phyloP scores from a whole-genome alignment of 2,113 vertebrate genomes.

The Galeopterus variegatus region DNA sequence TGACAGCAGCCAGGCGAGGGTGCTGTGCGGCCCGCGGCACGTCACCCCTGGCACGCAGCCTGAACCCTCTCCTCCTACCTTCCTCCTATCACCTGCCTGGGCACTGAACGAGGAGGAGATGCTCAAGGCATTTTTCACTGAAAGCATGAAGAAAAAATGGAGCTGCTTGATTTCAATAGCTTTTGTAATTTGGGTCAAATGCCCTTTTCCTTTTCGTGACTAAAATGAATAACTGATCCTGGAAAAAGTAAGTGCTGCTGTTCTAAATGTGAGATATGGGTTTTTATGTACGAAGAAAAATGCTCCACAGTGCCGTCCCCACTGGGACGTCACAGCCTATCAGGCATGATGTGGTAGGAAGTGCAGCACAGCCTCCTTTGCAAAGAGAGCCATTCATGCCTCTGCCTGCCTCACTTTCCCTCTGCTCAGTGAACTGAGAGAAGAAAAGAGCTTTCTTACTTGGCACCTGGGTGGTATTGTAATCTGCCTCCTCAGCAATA shows the following conservation, averaged over 20 bases:
- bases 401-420: not conserved
- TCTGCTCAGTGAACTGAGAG: accelerated
- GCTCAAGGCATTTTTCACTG: accelerated
- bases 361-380: accelerated
- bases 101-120: accelerated
- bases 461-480: too few species aligned
- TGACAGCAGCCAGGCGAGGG: not conserved
- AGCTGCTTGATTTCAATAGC: not conserved
- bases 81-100: accelerated
- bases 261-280: not conserved
- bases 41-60: accelerated
- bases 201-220: not conserved
- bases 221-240: not conserved
- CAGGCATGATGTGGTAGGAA: too few species aligned
- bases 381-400: not conserved
- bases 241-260: not conserved
- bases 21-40: too few species aligned
- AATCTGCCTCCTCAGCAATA: not conserved
- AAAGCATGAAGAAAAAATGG: not conserved
- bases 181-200: conserved; percentile 52
- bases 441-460: too few species aligned
- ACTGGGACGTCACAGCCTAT: not conserved
- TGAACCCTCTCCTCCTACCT: accelerated
- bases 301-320: not conserved
- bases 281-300: not conserved